Base-by-base conservation (phyloP, 1,140 invertebrate genomes). In the Elymnias hypermnestra region DNA sequence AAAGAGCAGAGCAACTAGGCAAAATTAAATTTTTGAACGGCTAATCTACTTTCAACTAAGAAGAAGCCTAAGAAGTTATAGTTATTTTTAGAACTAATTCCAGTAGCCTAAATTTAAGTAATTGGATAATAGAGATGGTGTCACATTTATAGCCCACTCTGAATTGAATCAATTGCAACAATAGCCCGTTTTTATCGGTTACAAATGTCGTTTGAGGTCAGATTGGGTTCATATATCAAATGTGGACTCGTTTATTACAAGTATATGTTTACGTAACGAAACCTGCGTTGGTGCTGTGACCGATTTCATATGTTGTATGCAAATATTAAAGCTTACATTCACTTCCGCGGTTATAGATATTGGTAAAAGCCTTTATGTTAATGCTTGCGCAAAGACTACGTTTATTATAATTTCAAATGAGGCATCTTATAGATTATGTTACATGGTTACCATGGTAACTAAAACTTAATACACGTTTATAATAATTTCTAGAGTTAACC, bases 251-350 rank as follows among this genome's bases (percentile, higher is more conserved):
- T 33, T 33, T 33, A 17, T 15, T 2, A 14, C 15, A 31, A 1
- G 6, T 17, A 1, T 5, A 0, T 4, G 13, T 36, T 36, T 36
- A 21, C 33, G 33, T 36, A 36, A 36, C 2, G 14, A 18, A 36
- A 36, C 33, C 18, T 36, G 33, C 8, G 29, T 33, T 33, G 29
- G 13, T 15, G 17, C 2, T 0, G 8, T 6, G 33, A 36, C 33
- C 33, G 33, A 36, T 15, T 36, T 36, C 9, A 19, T 36, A 26
- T 26, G 19, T 33, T 33, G 29, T 33, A 15, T 31, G 28, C 28
- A 31, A 9, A 36, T 36, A 10, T 36, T n/a, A 6, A 36, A 36
- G n/a, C n/a, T 36, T 10, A 36, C 33, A 36, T 36, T 36, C 33
- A 36, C 33, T 36, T 36, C 33, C 17, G 2, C 7, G 31, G 31